These are phyloP conservation scores for Amiota minor DNA, from an alignment of 2,888 invertebrate species.

Conservation along the genomic window DNA sequence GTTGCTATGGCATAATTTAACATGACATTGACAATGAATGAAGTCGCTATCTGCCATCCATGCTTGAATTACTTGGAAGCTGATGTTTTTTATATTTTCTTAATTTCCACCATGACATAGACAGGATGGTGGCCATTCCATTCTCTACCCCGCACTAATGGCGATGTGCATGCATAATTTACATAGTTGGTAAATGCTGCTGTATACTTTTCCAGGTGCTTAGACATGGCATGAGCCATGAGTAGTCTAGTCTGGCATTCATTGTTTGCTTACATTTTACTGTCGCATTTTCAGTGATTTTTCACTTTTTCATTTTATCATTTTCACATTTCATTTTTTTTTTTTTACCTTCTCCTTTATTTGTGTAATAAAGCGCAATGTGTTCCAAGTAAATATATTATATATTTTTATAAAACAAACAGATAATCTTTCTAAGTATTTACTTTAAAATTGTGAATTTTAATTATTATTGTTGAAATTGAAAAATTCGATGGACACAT, in stretches of 20 bases:
- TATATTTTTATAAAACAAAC: too few species aligned
- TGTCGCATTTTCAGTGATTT: constrained; percentile 11
- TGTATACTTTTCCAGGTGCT: constrained; percentile 57
- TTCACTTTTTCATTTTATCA: constrained; percentile 21
- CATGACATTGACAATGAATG: constrained; percentile 62
- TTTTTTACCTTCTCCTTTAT: background rate
- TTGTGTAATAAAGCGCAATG: background rate
- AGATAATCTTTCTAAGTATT: too few species aligned
- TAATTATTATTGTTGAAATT: too few species aligned
- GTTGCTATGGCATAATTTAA: constrained; percentile 59
- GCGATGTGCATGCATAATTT: constrained; percentile 56
- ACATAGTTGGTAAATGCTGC: constrained; percentile 25
- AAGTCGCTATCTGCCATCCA: constrained; percentile 28
- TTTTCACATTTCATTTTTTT: background rate
- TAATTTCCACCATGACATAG: constrained; percentile 36
- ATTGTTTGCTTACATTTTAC: constrained; percentile 61
- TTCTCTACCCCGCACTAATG: too few species aligned
- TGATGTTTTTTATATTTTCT: constrained; percentile 53
- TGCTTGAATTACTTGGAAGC: background rate
- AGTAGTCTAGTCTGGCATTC: constrained; percentile 1
- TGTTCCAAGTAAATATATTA: background rate
- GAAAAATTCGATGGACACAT: too few species aligned
- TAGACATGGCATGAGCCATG: constrained; percentile 29
- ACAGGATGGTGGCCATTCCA: too few species aligned
- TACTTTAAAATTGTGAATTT: too few species aligned